A percentile compares a stretch with the other conserved stretches of the same genome.
Evolutionary conservation across 2,113 vertebrate species (phyloP).

Genomic region (Tor tambroides): DNA sequence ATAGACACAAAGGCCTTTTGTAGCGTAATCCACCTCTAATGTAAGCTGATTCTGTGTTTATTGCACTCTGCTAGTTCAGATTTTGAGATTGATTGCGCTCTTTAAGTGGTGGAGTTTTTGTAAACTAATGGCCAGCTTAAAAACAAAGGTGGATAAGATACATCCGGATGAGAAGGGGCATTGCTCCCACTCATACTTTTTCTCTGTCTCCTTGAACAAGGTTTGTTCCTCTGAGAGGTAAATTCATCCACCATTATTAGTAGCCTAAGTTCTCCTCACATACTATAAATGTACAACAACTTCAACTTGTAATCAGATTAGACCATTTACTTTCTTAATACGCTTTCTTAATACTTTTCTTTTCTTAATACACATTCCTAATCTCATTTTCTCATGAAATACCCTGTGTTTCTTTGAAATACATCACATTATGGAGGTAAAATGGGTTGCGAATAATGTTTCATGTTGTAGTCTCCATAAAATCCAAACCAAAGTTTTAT

Average conservation of each 20-base stretch:
- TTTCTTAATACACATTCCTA: not conserved
- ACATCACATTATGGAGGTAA: not conserved
- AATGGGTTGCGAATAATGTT: not conserved
- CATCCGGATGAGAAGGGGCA: not conserved
- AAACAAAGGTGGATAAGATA: not conserved
- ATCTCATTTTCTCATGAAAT: not conserved
- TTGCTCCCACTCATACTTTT: not conserved
- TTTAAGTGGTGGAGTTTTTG: not conserved
- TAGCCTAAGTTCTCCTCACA: not conserved
- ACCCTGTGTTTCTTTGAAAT: not conserved
- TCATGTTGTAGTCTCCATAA: not conserved
- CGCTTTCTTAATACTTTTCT: not conserved
- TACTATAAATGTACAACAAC: not conserved
- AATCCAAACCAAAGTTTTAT: too few species aligned
- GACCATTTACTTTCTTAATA: not conserved
- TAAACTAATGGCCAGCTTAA: not conserved
- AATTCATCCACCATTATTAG: not conserved
- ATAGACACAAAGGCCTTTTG: not conserved
- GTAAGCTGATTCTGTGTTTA: conserved; percentile 24
- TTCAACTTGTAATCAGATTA: not conserved
- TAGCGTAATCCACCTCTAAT: conserved; percentile 5
- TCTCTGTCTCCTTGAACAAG: not conserved
- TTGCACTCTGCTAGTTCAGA: not conserved
- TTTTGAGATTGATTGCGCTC: not conserved
- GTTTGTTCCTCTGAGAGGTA: not conserved